Conservation (phyloP, 2,113 vertebrate genomes). For the Seriola quinqueradiata region DNA sequence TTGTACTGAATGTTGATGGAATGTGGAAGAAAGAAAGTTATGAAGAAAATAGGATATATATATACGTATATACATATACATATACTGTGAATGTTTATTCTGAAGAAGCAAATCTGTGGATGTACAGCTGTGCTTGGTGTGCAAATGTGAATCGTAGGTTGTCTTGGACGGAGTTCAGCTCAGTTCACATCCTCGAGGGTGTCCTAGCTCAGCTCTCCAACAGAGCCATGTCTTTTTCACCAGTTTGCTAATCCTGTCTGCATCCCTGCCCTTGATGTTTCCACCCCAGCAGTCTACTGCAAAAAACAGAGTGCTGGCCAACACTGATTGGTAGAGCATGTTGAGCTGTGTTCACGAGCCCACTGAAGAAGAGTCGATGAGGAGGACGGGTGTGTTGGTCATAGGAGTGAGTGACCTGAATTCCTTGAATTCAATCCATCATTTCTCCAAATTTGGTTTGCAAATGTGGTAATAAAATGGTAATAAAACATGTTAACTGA, state of each 20-base stretch:
- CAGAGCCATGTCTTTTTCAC: constrained; percentile 47
- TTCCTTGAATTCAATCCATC: neutral
- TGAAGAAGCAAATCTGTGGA: neutral
- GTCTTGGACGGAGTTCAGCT: constrained; percentile 42
- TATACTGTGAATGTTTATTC: neutral
- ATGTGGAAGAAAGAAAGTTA: neutral
- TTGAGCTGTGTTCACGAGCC: constrained; percentile 6
- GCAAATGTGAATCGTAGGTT: constrained; percentile 25
- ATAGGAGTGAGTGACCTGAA: constrained; percentile 8
- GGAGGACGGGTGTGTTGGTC: constrained; percentile 3
- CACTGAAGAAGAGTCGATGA: neutral
- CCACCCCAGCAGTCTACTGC: constrained; percentile 38
- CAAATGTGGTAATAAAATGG: constrained; percentile 39
- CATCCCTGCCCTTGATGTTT: constrained; percentile 62
- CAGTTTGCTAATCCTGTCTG: constrained; percentile 69
- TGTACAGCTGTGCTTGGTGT: constrained; percentile 12
- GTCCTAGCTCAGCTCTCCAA: constrained; percentile 48
- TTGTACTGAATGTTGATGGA: neutral
- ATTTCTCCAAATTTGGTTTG: constrained; percentile 25
- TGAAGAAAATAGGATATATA: neutral
- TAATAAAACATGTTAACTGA: constrained; percentile 22
- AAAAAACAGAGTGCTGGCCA: constrained; percentile 37
- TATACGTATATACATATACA: neutral
- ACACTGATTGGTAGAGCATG: constrained; percentile 22
- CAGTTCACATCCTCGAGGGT: constrained; percentile 52